A percentile compares a stretch with the other conserved stretches of the same genome.
These are phyloP conservation scores for Eledona agricola DNA, from an alignment of 2,888 invertebrate species.

Conservation along the genomic window DNA sequence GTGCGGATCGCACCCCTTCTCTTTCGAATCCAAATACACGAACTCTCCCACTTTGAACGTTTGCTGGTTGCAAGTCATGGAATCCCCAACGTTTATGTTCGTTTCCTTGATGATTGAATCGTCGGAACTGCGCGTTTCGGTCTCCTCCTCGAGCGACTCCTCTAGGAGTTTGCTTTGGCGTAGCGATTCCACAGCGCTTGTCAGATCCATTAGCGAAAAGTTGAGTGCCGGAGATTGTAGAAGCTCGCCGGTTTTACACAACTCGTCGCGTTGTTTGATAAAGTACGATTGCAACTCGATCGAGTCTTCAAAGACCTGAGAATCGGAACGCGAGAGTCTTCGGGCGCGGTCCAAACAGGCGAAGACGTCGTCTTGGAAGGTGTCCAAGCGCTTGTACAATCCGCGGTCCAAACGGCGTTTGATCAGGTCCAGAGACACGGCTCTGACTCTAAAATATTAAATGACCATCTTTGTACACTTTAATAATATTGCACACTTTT, in stretches of 20 bases:
- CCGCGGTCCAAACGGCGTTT: slow-evolving; percentile 92
- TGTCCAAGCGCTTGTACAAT: slow-evolving; percentile 90
- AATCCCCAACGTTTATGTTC: slow-evolving; percentile 60
- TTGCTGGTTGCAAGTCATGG: slow-evolving; percentile 79
- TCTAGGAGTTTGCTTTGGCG: slow-evolving; percentile 80
- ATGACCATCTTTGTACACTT: too few species aligned
- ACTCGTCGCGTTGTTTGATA: slow-evolving; percentile 76
- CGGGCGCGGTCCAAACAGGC: slow-evolving; percentile 91
- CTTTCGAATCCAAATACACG: slow-evolving; percentile 82
- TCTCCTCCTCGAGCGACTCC: slow-evolving; percentile 82
- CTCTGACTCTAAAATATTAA: slow-evolving; percentile 71
- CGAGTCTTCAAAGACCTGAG: slow-evolving; percentile 95
- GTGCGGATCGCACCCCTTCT: slow-evolving; percentile 74
- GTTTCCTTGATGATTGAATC: slow-evolving; percentile 58
- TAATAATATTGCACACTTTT: too few species aligned
- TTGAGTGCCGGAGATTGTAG: slow-evolving; percentile 87
- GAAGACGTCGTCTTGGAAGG: slow-evolving; percentile 97
- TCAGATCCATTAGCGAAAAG: slow-evolving; percentile 80
- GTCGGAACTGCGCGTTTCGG: slow-evolving; percentile 66
- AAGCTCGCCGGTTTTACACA: slow-evolving; percentile 79
- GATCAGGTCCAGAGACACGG: slow-evolving; percentile 90
- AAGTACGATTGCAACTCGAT: slow-evolving; percentile 92
- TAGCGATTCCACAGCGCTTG: slow-evolving; percentile 77
- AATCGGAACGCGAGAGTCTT: slow-evolving; percentile 87
- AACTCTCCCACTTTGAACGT: slow-evolving; percentile 87